These are phyloP conservation scores for Pangasianodon gigas DNA, from an alignment of 2,113 vertebrate genomes.

Conservation along the genomic window DNA sequence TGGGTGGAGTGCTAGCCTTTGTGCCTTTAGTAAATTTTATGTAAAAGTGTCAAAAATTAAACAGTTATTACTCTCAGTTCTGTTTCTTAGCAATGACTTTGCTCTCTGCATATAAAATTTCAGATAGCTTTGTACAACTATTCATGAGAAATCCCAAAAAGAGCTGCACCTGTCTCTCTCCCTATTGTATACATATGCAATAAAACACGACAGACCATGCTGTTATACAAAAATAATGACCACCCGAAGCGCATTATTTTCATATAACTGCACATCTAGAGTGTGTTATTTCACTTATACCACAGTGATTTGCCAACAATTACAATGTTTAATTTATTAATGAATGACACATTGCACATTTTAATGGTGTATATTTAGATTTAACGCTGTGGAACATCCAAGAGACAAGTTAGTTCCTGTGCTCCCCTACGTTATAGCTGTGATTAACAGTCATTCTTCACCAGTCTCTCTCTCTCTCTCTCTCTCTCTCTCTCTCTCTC, in stretches of 20 bases:
- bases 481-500: background rate
- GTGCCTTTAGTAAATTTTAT: background rate
- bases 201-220: background rate
- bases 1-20: background rate
- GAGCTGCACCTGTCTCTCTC: background rate
- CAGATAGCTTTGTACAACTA: background rate
- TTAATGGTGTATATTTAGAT: background rate
- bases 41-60: background rate
- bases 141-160: background rate
- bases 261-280: background rate
- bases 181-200: background rate
- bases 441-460: background rate
- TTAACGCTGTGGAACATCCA: background rate
- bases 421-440: background rate
- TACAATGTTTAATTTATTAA: background rate
- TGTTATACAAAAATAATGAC: background rate
- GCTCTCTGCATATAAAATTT: background rate
- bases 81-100: background rate
- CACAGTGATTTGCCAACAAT: background rate
- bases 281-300: background rate
- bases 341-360: background rate
- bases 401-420: background rate
- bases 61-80: background rate
- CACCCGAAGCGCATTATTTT: background rate
- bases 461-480: background rate